These are phyloP conservation scores for Nymphicus hollandicus DNA, from an alignment of 2,113 vertebrate species.

Conservation along the genomic window DNA sequence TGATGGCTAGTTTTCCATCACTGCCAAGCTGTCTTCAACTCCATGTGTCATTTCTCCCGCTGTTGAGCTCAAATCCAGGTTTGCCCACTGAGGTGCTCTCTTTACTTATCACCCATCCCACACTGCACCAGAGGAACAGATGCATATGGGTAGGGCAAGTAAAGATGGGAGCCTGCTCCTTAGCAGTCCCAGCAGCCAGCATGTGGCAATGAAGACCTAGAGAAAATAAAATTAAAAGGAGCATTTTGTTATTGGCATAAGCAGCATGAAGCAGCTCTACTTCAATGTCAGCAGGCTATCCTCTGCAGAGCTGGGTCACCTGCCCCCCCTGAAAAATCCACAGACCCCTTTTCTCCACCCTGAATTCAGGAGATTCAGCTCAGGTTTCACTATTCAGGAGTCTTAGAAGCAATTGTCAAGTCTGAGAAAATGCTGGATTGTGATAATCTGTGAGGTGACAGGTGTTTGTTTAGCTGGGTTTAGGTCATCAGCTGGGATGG, in stretches of 20 bases:
- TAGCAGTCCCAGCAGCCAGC: neutral
- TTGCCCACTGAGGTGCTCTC: neutral
- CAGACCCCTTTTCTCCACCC: neutral
- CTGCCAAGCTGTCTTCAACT: neutral
- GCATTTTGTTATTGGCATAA: neutral
- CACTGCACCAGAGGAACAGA: rapidly evolving
- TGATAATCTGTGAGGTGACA: neutral
- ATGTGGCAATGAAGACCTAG: neutral
- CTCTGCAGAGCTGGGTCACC: neutral
- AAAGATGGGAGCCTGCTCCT: neutral
- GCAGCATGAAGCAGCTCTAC: rapidly evolving
- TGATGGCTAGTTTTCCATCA: neutral
- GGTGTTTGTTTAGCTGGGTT: neutral
- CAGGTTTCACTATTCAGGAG: neutral
- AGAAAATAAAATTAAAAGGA: neutral
- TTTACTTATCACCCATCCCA: neutral
- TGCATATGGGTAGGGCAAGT: neutral
- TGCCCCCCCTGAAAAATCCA: neutral
- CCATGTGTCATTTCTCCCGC: neutral
- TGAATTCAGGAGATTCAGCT: neutral
- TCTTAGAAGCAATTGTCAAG: neutral
- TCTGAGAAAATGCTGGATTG: neutral
- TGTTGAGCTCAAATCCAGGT: neutral
- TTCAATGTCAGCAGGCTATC: neutral
- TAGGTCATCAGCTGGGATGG: neutral